phyloP scores from a whole-genome alignment of 2,888 invertebrate genomes.

The Pterostichus niger region DNA sequence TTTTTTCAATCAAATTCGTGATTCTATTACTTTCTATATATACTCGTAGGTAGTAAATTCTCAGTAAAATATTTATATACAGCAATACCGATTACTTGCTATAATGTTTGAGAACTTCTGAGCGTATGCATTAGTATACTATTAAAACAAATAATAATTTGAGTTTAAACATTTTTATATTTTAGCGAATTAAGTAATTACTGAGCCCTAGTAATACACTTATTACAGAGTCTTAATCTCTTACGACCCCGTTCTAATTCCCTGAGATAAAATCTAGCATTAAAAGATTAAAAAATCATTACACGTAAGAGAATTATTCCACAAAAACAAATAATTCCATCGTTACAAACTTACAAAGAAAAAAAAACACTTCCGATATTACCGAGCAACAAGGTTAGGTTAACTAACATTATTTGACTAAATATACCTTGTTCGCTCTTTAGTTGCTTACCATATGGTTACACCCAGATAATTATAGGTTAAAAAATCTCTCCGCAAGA shows the following conservation, averaged over 20 bases:
- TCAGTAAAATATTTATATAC: no score
- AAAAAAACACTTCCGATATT: slow-evolving; percentile 14
- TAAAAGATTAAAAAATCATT: slow-evolving; percentile 49
- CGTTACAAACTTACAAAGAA: neutral
- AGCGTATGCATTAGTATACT: no score
- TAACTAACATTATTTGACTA: slow-evolving; percentile 5
- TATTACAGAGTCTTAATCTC: neutral
- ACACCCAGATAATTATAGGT: slow-evolving; percentile 64
- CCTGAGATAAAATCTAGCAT: neutral
- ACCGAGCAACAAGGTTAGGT: neutral
- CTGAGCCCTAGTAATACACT: neutral
- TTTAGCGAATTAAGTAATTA: slow-evolving; percentile 20
- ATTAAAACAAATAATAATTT: no score
- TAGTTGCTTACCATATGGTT: slow-evolving; percentile 36
- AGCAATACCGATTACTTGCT: no score
- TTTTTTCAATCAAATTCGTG: no score
- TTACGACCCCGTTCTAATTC: slow-evolving; percentile 7
- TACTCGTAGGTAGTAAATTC: no score
- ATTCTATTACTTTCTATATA: no score
- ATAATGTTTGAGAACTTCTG: no score
- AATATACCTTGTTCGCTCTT: slow-evolving; percentile 31
- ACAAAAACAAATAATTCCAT: slow-evolving; percentile 12
- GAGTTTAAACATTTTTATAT: neutral
- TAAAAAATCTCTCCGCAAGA: slow-evolving; percentile 48
- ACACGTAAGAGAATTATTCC: slow-evolving; percentile 1